These are phyloP conservation scores for Phylloscopus trochilus DNA, from an alignment of 2,113 vertebrate genomes.

Conservation along the genomic window DNA sequence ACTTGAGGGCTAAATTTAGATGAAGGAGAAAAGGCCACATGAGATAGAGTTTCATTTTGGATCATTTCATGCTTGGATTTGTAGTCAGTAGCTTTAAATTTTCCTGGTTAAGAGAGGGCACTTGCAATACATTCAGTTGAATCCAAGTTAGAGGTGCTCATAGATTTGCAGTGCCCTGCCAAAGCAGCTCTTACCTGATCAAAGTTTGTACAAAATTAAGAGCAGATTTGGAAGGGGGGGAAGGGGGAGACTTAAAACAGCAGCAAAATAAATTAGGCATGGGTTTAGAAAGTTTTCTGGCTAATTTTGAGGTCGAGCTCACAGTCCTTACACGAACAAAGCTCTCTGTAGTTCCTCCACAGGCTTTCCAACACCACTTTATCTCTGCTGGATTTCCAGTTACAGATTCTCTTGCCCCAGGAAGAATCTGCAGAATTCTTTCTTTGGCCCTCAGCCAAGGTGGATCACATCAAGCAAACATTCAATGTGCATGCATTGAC, in stretches of 20 bases:
- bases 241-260: not conserved
- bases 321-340: not conserved
- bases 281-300: not conserved
- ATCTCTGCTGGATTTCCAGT: not conserved
- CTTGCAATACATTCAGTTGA: not conserved
- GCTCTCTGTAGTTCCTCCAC: not conserved
- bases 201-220: not conserved
- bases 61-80: constrained; percentile 52
- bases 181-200: not conserved
- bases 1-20: constrained; percentile 16
- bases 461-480: not conserved
- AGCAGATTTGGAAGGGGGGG: not conserved
- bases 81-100: not conserved
- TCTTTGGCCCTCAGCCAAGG: not conserved
- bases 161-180: rapidly evolving
- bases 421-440: not conserved
- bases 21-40: constrained; percentile 7
- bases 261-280: not conserved
- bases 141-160: not conserved
- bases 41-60: not conserved
- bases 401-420: not conserved
- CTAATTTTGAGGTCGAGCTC: not conserved
- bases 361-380: not conserved
- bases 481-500: not conserved
- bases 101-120: not conserved